Evolutionary conservation across 2,888 invertebrate species (phyloP).

Genomic region (Nymphalis urticae): DNA sequence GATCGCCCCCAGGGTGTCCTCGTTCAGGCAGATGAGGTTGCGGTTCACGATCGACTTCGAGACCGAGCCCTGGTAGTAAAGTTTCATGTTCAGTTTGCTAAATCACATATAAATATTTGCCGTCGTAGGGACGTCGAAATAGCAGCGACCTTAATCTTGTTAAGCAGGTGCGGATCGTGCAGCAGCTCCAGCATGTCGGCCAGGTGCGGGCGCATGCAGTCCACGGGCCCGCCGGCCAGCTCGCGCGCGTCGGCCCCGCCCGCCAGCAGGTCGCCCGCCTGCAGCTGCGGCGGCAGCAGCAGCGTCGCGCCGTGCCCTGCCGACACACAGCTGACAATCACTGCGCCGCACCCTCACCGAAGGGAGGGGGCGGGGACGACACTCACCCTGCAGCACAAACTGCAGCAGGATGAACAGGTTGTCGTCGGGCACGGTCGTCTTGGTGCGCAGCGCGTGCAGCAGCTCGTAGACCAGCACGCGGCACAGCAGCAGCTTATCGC

Average conservation of each 20-base stretch:
- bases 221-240: constrained; percentile 92
- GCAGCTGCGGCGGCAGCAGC: constrained; percentile 84
- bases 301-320: constrained; percentile 78
- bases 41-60: constrained; percentile 80
- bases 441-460: constrained; percentile 97
- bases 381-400: constrained; percentile 88
- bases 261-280: constrained; percentile 51
- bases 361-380: background rate
- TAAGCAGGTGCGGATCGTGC: constrained; percentile 96
- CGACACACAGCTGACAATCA: no score
- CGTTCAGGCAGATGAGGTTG: constrained; percentile 87
- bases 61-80: constrained; percentile 64
- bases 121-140: background rate
- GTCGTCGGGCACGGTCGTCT: constrained; percentile 95
- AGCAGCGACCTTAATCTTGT: constrained; percentile 93
- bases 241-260: constrained; percentile 67
- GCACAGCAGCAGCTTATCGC: constrained; percentile 96
- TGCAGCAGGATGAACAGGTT: constrained; percentile 96
- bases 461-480: constrained; percentile 96
- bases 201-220: constrained; percentile 95
- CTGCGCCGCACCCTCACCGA: background rate
- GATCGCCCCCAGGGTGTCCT: constrained; percentile 97
- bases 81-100: background rate
- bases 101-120: background rate
- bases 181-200: constrained; percentile 97